Conservation (phyloP, 2,888 invertebrate genomes). For the Campoplex nolae region DNA sequence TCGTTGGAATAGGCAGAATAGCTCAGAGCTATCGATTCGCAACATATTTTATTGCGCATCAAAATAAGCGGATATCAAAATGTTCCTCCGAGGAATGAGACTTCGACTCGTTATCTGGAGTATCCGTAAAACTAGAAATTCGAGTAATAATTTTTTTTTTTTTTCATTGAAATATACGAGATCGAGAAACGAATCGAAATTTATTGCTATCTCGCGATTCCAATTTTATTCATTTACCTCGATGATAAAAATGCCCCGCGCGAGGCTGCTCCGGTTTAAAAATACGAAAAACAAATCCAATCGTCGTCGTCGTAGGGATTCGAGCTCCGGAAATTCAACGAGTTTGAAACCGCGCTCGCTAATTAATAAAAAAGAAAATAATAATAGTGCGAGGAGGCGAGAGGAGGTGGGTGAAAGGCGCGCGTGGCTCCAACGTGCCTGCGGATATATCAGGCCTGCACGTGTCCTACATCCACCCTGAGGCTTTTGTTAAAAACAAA, state of each 20-base stretch:
- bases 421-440: slow-evolving; percentile 23
- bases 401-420: slow-evolving; percentile 32
- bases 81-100: background rate
- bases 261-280: background rate
- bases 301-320: background rate
- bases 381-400: slow-evolving; percentile 24
- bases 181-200: background rate
- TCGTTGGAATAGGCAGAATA: background rate
- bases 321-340: slow-evolving; percentile 8
- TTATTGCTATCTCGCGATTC: background rate
- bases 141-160: background rate
- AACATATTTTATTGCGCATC: background rate
- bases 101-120: background rate
- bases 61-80: background rate
- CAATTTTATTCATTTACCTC: background rate
- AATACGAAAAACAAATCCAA: background rate
- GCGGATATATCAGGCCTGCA: slow-evolving; percentile 34
- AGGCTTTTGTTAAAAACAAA: slow-evolving; percentile 54
- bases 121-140: background rate
- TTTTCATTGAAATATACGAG: background rate
- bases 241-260: background rate
- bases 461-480: slow-evolving; percentile 45
- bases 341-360: slow-evolving; percentile 6
- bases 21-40: background rate
- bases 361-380: slow-evolving; percentile 31